Evolutionary conservation across 2,113 vertebrate genomes (phyloP).

Genomic region (Murina feae): DNA sequence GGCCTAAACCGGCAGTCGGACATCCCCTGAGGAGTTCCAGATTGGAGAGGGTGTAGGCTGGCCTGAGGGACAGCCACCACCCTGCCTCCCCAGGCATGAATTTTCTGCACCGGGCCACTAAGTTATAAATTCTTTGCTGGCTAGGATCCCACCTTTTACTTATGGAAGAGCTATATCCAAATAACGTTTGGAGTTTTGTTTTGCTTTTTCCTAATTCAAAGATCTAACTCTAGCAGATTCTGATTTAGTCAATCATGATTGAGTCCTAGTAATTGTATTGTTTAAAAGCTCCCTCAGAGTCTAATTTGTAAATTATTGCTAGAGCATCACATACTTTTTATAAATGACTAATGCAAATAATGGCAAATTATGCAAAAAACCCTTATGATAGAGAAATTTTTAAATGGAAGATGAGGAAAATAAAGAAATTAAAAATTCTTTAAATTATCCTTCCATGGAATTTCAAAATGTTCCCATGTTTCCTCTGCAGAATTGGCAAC

Average conservation of each 20-base stretch:
- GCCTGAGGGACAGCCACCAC: too few species aligned
- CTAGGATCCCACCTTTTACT: neutral
- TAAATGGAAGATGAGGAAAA: neutral
- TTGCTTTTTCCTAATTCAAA: neutral
- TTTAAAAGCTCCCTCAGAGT: neutral
- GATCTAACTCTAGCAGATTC: neutral
- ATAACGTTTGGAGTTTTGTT: neutral
- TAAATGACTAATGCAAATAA: neutral
- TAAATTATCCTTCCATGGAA: neutral
- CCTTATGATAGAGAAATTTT: neutral
- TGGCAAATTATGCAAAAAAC: neutral
- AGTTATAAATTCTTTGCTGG: neutral
- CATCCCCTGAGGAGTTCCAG: too few species aligned
- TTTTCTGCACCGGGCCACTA: too few species aligned
- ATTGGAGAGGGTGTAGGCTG: too few species aligned
- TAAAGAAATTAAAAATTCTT: neutral
- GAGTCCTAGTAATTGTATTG: neutral
- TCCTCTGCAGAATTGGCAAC: neutral
- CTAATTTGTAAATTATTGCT: neutral
- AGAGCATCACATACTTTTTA: neutral
- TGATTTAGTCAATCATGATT: neutral
- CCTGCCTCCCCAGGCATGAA: fast-evolving
- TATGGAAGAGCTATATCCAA: neutral
- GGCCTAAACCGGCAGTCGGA: too few species aligned
- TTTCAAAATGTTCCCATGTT: neutral